Evolutionary conservation across 1,140 invertebrate genomes (phyloP).

Genomic region (Diuraphis noxia): DNA sequence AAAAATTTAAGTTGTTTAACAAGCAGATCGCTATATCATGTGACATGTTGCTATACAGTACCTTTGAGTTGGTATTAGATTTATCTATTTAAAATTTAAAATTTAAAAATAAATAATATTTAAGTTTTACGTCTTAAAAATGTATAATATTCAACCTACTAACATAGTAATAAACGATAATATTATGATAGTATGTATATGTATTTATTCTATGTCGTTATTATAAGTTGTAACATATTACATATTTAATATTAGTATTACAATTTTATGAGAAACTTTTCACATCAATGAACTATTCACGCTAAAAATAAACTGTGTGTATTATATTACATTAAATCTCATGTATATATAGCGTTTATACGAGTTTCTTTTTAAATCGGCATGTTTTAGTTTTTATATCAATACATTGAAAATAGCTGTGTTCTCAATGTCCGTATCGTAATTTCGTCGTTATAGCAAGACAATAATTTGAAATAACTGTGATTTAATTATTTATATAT

Average conservation of each 20-base stretch:
- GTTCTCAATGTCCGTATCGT: not conserved
- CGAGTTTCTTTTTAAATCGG: not conserved
- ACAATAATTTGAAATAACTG: not conserved
- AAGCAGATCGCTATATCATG: too few species aligned
- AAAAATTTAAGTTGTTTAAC: too few species aligned
- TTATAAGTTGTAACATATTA: not conserved
- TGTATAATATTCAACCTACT: not conserved
- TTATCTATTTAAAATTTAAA: not conserved
- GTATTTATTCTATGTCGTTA: not conserved
- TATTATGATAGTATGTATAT: not conserved
- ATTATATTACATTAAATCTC: too few species aligned
- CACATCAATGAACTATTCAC: not conserved
- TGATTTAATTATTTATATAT: not conserved
- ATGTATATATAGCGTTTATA: not conserved
- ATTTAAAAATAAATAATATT: not conserved
- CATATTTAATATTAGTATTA: not conserved
- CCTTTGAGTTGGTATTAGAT: not conserved
- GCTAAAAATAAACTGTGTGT: not conserved
- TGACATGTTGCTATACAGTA: too few species aligned
- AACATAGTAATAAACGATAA: not conserved
- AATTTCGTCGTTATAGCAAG: not conserved
- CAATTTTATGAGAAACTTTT: not conserved
- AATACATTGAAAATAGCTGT: not conserved
- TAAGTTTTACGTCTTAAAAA: not conserved
- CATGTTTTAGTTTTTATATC: not conserved